Base-by-base conservation (phyloP, 2,113 vertebrate genomes). In the Periophthalmodon schlosseri region DNA sequence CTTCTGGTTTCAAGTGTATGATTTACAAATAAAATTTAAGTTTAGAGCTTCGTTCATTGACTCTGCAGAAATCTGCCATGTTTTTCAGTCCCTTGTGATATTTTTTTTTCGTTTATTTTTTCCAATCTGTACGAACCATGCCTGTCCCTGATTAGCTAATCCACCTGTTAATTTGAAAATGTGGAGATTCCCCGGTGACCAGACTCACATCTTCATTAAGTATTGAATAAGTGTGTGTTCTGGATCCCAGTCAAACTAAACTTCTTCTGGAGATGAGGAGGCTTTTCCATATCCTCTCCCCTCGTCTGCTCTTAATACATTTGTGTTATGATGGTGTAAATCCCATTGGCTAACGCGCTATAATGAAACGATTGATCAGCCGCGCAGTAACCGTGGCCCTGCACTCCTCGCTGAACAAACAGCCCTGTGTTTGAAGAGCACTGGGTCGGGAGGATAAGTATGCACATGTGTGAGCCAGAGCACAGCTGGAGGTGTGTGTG, bases 331-430 rank as follows among this genome's bases (percentile, higher is more conserved):
- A 28, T 65, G 34, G 46, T 69, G 44, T 54, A 77, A 56, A 74
- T 69, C 57, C 20, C 12, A 0, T 50, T 34, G 65, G 75, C 69
- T 44, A 28, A 66, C 39, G 46, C 52, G 56, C 57, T 47, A 67
- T 74, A 49, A 72, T 76, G 44, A 75, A 73, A 77, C 63, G n/a
- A 52, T 16, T 39, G 60, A 65, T 34, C 79, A 74, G 52, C n/a
- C 36, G 39, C 28, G 70, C 47, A n/a, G 47, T 79, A 73, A 70
- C 64, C 52, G 69, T 57, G 49, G 21, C 65, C 47, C 63, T 6
- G 0, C 47, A 28, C 39, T 69, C 24, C 33, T 80, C 28, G 16
- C 5, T 64, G 15, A 0, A 50, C 56, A 70, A 69, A 76, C 16
- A 68, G 54, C 28, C 23, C 44, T 20, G 50, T 49, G 69, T 76